Conservation (phyloP, 2,113 vertebrate genomes). For the Elgaria multicarinata region DNA sequence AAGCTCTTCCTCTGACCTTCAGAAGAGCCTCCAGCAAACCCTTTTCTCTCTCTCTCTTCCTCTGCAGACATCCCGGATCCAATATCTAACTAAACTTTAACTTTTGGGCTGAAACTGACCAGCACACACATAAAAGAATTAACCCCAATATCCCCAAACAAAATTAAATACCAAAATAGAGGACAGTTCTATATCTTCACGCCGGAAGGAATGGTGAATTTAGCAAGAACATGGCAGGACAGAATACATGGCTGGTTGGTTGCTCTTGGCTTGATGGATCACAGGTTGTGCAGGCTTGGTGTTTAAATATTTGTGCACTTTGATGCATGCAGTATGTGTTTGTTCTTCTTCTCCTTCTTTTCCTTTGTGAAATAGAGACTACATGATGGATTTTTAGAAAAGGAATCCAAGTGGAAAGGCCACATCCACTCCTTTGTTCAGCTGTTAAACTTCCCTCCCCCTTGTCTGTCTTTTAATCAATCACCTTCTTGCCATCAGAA, state of each 20-base stretch:
- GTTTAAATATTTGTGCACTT: not conserved
- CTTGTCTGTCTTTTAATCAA: slow-evolving; percentile 15
- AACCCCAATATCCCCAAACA: too few relatives aligned
- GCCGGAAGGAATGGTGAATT: not conserved
- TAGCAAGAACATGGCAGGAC: not conserved
- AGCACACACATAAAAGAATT: too few relatives aligned
- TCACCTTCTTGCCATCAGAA: not conserved
- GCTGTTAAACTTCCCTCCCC: not conserved
- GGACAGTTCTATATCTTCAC: not conserved
- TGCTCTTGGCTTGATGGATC: not conserved
- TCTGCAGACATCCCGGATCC: too few relatives aligned
- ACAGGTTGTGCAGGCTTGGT: too few relatives aligned
- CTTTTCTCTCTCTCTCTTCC: too few relatives aligned
- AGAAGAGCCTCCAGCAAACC: too few relatives aligned
- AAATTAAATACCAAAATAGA: too few relatives aligned
- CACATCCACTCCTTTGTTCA: slow-evolving; percentile 4
- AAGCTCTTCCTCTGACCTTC: too few relatives aligned
- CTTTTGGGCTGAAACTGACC: too few relatives aligned
- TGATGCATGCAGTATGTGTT: not conserved
- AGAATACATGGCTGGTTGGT: not conserved
- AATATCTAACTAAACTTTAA: too few relatives aligned
- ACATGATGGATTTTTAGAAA: not conserved
- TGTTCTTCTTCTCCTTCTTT: not conserved
- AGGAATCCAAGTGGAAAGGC: slow-evolving; percentile 10
- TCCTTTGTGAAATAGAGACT: not conserved